Evolutionary conservation across 2,113 vertebrate species (phyloP).

Genomic region (Otolemur garnettii): DNA sequence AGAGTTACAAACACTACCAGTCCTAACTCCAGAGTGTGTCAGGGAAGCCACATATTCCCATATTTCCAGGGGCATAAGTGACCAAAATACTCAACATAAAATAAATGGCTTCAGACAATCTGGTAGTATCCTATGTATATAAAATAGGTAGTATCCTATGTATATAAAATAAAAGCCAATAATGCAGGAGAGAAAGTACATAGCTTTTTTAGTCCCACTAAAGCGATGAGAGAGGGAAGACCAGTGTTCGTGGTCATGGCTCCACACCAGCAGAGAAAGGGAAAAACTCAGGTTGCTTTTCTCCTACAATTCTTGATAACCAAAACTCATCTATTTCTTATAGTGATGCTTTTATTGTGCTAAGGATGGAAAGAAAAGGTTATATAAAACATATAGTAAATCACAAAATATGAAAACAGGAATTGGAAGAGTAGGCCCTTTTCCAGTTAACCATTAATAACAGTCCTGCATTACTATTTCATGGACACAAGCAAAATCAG

Average conservation of each 20-base stretch:
- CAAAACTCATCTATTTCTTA: constrained; percentile 70
- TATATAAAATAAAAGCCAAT: background rate
- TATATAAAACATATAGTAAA: constrained; percentile 77
- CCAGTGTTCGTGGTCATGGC: background rate
- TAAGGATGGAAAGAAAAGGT: constrained; percentile 70
- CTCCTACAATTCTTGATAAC: constrained; percentile 15
- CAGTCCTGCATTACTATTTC: constrained; percentile 72
- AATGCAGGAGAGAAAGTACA: background rate
- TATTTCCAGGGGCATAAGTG: background rate
- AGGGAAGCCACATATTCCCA: background rate
- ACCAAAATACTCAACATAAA: background rate
- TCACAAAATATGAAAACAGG: constrained; percentile 77
- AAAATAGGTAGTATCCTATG: background rate
- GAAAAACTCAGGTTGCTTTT: background rate
- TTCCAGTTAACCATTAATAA: constrained; percentile 85
- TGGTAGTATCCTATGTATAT: fast-evolving
- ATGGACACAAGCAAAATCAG: constrained; percentile 80
- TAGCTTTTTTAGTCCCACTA: background rate
- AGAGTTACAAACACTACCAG: background rate
- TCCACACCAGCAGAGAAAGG: background rate
- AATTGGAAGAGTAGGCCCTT: constrained; percentile 81
- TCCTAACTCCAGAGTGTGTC: background rate
- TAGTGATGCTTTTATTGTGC: constrained; percentile 55
- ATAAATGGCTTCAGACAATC: background rate
- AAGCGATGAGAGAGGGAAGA: background rate